Evolutionary conservation across 2,113 vertebrate species (phyloP).

Genomic region (Argyrosomus japonicus): DNA sequence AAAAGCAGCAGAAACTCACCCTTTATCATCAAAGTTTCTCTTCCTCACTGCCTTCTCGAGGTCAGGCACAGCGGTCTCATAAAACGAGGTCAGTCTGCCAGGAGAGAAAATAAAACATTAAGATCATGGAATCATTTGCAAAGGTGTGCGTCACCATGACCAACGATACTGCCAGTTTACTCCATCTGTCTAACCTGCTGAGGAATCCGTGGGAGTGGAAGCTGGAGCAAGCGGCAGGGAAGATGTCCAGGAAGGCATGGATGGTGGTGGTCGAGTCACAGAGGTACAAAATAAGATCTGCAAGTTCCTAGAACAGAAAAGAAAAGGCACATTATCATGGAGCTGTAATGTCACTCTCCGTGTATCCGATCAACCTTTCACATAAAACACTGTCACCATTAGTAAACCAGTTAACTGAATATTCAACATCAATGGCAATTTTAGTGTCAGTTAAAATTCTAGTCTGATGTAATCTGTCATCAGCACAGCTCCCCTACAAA

Average conservation of each 20-base stretch:
- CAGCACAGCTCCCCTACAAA: not conserved
- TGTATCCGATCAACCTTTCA: not conserved
- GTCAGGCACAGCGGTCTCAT: conserved; percentile 91
- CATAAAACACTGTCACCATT: not conserved
- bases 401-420: not conserved
- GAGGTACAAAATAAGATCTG: conserved; percentile 91
- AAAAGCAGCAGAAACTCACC: conserved; percentile 75
- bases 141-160: rapidly evolving
- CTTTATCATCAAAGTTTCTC: conserved; percentile 88
- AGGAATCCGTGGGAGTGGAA: conserved; percentile 93
- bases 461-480: too few species aligned
- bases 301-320: conserved; percentile 86
- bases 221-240: conserved; percentile 89
- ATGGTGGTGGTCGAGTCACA: conserved; percentile 94
- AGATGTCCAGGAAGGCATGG: conserved; percentile 95
- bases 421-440: not conserved
- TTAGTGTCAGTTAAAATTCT: not conserved
- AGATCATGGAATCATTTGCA: not conserved
- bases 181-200: conserved; percentile 84
- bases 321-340: not conserved
- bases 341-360: not conserved
- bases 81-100: conserved; percentile 91
- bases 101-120: not conserved
- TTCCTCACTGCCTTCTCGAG: conserved; percentile 92
- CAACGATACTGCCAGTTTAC: not conserved